A percentile compares a stretch with the other conserved stretches of the same genome.
Conservation (phyloP, 2,888 invertebrate genomes). For the Tetrapedia diversipes region DNA sequence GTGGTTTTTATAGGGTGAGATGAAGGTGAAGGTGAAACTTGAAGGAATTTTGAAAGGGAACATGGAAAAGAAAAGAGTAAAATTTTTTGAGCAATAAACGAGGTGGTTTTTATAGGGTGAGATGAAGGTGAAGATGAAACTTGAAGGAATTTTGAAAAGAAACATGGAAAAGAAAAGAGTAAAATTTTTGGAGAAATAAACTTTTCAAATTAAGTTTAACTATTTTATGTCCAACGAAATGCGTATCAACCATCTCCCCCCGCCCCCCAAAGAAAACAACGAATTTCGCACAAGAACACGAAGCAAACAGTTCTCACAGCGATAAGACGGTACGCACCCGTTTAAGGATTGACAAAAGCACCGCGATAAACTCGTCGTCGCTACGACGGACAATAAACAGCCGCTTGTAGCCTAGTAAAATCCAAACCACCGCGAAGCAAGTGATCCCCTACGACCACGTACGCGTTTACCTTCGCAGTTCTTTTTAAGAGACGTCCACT, state of each 20-base stretch:
- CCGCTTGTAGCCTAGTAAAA: slow-evolving; percentile 21
- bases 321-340: neutral
- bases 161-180: neutral
- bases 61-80: neutral
- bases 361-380: neutral
- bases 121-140: neutral
- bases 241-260: too few species aligned
- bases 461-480: neutral
- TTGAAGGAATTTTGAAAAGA: neutral
- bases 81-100: too few species aligned
- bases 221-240: too few species aligned
- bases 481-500: slow-evolving; percentile 17
- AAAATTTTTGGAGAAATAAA: too few species aligned
- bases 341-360: neutral
- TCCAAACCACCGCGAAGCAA: neutral
- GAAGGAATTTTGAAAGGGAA: neutral
- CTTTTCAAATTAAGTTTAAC: too few species aligned
- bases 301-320: neutral
- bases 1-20: neutral
- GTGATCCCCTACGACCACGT: slow-evolving; percentile 17
- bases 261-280: fast-evolving
- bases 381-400: slow-evolving; percentile 14
- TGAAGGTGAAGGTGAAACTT: neutral
- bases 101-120: too few species aligned
- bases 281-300: neutral